Conservation (phyloP, 1,140 invertebrate species). For the Pseudomyrmex dendroicus region DNA sequence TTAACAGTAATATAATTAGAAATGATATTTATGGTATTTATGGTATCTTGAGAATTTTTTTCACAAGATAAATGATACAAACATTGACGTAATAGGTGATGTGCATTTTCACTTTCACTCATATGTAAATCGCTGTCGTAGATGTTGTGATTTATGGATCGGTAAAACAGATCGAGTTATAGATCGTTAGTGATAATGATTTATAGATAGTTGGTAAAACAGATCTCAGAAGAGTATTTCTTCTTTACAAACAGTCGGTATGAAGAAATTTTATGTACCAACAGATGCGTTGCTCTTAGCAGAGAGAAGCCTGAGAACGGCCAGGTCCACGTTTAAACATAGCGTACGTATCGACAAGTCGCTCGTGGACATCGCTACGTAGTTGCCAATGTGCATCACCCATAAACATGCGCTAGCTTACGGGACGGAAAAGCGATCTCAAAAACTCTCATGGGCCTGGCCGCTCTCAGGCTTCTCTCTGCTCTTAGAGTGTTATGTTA, state of each 20-base stretch:
- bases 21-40: neutral
- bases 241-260: neutral
- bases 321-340: too few relatives aligned
- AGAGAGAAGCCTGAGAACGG: too few relatives aligned
- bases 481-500: neutral
- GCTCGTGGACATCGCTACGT: too few relatives aligned
- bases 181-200: neutral
- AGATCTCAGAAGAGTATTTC: neutral
- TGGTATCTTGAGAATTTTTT: neutral
- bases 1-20: neutral
- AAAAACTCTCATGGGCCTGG: too few relatives aligned
- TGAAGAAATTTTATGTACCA: slow-evolving; percentile 3
- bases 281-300: neutral
- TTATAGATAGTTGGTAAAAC: slow-evolving; percentile 29
- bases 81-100: slow-evolving; percentile 3
- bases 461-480: too few relatives aligned
- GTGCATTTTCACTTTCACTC: slow-evolving; percentile 59
- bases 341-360: too few relatives aligned
- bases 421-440: too few relatives aligned
- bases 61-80: slow-evolving; percentile 5
- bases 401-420: too few relatives aligned
- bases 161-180: slow-evolving; percentile 57
- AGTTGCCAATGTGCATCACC: too few relatives aligned
- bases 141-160: neutral
- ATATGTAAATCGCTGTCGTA: neutral